Evolutionary conservation across 37 sponge, comb jelly and placozoan genomes (phyloP), one percentile per base, ranked within the genome.

Genomic region (Agelas oroides): DNA sequence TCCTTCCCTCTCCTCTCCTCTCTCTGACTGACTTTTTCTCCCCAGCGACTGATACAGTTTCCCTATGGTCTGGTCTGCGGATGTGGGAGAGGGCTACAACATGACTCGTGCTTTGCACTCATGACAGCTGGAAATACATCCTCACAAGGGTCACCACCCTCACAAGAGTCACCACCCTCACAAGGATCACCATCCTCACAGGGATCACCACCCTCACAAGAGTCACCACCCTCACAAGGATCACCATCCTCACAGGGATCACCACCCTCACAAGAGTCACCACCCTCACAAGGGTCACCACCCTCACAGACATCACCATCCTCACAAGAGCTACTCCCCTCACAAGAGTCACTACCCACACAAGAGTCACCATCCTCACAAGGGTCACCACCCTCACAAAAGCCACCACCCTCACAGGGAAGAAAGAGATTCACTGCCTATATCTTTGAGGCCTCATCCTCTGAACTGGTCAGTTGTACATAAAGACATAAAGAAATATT

Each of bases 21-120:
- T n/a, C n/a, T n/a, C n/a, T n/a, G n/a, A n/a, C n/a, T n/a, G n/a
- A n/a, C n/a, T 27, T 58, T 53, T 69, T 71, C 1, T 30, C 35
- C 28, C 52, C 27, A 76, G 77, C 57, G 55, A 0, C 39, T 86
- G 8, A 55, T n/a, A 0, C 21, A 77, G 60, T 85, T 69, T 14
- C 39, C 63, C 40, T 77, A 70, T 6, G 23, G 40, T 8, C 40
- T 53, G 23, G 53, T 86, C 61, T 25, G 59, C 37, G 79, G 86
- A 28, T 86, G 86, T 70, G 86, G 86, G 19, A 52, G 59, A 39
- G 86, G 86, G 20, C 25, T 28, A 1, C 2, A 27, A 21, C 86
- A 86, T 59, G 61, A 70, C 53, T 60, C 78, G 0, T 86, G 86
- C 30, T 71, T 86, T 30, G 58, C 62, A 37, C 40, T 86, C n/a